Percentiles rank a stretch among this genome's conserved stretches.
Evolutionary conservation across 2,113 vertebrate genomes (phyloP).

Genomic region (Seriola rivoliana): DNA sequence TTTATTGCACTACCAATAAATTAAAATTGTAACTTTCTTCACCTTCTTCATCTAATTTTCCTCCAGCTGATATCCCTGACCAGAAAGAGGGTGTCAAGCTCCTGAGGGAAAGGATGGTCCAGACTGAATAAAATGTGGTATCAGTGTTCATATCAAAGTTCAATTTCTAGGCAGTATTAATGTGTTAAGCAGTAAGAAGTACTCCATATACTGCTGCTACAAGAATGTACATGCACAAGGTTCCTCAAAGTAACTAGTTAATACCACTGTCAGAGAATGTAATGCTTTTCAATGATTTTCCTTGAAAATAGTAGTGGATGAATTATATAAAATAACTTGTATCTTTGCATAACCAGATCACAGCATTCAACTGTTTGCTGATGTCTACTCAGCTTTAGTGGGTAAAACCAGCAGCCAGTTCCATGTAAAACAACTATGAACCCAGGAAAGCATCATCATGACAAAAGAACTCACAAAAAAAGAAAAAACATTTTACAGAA

Average conservation of each 20-base stretch:
- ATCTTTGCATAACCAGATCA: background rate
- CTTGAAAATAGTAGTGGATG: background rate
- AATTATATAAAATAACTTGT: background rate
- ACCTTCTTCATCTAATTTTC: background rate
- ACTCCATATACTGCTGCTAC: background rate
- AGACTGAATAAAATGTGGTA: too few relatives aligned
- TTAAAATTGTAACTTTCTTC: background rate
- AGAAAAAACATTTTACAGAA: constrained; percentile 42
- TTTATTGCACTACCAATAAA: background rate
- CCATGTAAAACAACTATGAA: background rate
- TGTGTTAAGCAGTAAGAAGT: background rate
- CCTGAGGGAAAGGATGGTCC: background rate
- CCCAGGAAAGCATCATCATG: background rate
- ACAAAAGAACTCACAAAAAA: constrained; percentile 5
- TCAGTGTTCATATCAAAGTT: too few relatives aligned
- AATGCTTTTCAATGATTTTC: too few relatives aligned
- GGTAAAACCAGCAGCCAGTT: background rate
- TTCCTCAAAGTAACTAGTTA: too few relatives aligned
- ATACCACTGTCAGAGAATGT: too few relatives aligned
- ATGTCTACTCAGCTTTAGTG: background rate
- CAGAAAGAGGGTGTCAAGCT: background rate
- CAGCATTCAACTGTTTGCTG: background rate
- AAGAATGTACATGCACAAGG: too few relatives aligned
- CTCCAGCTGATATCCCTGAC: background rate
- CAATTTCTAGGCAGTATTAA: too few relatives aligned